phyloP scores from a whole-genome alignment of 2,888 invertebrate species.

The Tubulanus polymorphus region DNA sequence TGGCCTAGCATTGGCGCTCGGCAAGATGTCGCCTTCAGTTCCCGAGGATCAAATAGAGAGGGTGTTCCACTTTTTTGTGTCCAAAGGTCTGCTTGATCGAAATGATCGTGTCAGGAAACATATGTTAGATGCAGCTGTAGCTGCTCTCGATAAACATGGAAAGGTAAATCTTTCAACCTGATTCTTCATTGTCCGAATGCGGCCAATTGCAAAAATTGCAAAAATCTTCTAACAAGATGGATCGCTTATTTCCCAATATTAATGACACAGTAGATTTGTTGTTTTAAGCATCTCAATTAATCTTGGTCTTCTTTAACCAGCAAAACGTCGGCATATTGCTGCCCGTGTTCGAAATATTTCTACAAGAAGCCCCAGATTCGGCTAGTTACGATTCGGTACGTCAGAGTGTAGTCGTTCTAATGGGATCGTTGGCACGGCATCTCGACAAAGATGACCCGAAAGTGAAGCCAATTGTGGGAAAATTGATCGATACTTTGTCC shows the following conservation, averaged over 20 bases:
- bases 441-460: slow-evolving; percentile 82
- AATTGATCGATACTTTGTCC: slow-evolving; percentile 83
- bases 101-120: slow-evolving; percentile 75
- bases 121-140: slow-evolving; percentile 92
- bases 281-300: no score
- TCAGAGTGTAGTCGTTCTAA: slow-evolving; percentile 92
- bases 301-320: no score
- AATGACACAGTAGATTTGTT: neutral
- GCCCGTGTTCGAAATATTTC: slow-evolving; percentile 88
- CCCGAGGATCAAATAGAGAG: slow-evolving; percentile 65
- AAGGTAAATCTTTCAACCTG: slow-evolving; percentile 59
- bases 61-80: slow-evolving; percentile 60
- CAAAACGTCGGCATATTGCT: slow-evolving; percentile 66
- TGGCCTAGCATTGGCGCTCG: slow-evolving; percentile 80
- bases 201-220: no score
- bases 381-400: slow-evolving; percentile 87
- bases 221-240: neutral
- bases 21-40: slow-evolving; percentile 72
- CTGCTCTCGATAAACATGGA: slow-evolving; percentile 86
- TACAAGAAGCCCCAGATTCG: slow-evolving; percentile 88
- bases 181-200: neutral
- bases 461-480: slow-evolving; percentile 88
- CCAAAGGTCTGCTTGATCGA: slow-evolving; percentile 80
- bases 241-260: neutral
- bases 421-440: slow-evolving; percentile 96